A percentile compares a stretch with the other conserved stretches of the same genome.
phyloP scores from a whole-genome alignment of 1,140 invertebrate genomes.

The Zaprionus kolodkinae region DNA sequence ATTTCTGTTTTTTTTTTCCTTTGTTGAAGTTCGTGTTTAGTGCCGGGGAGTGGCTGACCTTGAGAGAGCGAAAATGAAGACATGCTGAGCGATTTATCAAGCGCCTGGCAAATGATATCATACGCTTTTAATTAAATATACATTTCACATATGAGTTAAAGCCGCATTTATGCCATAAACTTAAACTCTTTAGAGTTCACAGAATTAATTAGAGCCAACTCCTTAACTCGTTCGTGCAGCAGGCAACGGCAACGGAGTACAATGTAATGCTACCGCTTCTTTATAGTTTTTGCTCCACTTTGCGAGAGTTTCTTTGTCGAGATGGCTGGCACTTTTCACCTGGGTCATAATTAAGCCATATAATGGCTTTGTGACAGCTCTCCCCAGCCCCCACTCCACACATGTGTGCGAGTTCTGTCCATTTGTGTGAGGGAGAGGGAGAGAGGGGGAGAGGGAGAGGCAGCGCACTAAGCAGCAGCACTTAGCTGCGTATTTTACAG shows the following conservation, averaged over 20 bases:
- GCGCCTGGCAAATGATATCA: constrained; percentile 21
- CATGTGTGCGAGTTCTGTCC: constrained; percentile 49
- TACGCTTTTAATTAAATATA: constrained; percentile 8
- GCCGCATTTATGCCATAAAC: not conserved
- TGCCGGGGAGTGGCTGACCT: constrained; percentile 24
- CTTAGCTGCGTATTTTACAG: constrained; percentile 81
- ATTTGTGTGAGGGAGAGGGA: constrained; percentile 43
- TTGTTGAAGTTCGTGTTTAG: not conserved
- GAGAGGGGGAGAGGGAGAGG: not conserved
- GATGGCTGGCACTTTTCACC: constrained; percentile 37
- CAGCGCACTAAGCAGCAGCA: constrained; percentile 72
- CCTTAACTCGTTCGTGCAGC: not conserved
- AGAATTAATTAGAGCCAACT: constrained; percentile 2
- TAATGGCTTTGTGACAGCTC: constrained; percentile 60
- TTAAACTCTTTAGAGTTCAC: not conserved
- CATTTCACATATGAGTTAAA: not conserved
- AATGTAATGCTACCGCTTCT: not conserved
- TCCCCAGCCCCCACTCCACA: not conserved
- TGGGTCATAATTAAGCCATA: constrained; percentile 65
- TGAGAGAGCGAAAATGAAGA: constrained; percentile 6
- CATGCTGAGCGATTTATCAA: constrained; percentile 11
- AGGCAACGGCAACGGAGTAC: not conserved
- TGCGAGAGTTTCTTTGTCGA: constrained; percentile 34
- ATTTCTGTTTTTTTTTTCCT: constrained; percentile 21
- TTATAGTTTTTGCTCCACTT: constrained; percentile 9